A percentile compares a stretch with the other conserved stretches of the same genome.
Evolutionary conservation across 2,113 vertebrate species (phyloP).

Genomic region (Microcebus ravelobensis): DNA sequence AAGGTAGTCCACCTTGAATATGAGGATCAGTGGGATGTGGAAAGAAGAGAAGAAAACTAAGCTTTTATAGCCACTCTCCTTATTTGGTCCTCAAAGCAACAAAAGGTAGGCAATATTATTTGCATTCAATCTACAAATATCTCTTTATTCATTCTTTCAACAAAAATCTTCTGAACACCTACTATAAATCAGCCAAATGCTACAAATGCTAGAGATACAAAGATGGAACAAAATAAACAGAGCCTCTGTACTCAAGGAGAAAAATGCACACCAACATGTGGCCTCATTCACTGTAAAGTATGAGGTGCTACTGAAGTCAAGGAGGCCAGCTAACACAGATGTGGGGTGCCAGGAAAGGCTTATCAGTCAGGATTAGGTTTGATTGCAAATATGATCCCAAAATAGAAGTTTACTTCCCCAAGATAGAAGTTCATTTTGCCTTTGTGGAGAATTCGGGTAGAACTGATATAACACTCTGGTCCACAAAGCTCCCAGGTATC

Average conservation of each 20-base stretch:
- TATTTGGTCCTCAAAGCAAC: constrained; percentile 10
- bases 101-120: background rate
- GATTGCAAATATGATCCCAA: background rate
- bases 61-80: background rate
- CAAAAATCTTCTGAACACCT: background rate
- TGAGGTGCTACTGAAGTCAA: background rate
- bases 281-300: background rate
- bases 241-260: background rate
- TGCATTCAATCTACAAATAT: background rate
- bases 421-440: background rate
- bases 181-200: background rate
- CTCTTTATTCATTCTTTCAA: constrained; percentile 6
- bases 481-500: background rate
- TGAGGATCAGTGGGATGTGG: background rate
- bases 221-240: background rate
- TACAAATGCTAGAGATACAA: background rate
- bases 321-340: background rate
- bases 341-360: background rate
- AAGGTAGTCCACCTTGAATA: background rate
- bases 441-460: background rate
- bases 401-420: background rate
- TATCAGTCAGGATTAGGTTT: background rate
- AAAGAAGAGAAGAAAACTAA: background rate
- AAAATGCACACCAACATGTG: background rate
- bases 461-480: background rate